Evolutionary conservation across 2,113 vertebrate genomes (phyloP).

Genomic region (Neofelis nebulosa): DNA sequence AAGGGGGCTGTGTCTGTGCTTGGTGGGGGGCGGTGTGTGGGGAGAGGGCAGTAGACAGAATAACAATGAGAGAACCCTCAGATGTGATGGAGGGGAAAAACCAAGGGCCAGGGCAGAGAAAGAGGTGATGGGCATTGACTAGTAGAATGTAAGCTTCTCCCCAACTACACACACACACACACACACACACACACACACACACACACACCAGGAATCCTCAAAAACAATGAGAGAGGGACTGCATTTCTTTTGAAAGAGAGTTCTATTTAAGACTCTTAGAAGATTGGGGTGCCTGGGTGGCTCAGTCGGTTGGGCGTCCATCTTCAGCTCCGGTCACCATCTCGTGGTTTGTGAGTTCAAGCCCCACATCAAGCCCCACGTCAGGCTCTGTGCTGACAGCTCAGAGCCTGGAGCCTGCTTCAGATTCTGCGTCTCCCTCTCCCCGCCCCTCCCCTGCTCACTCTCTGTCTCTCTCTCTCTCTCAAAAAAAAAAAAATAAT

Average conservation of each 20-base stretch:
- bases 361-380: too few species aligned
- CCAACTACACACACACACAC: too few species aligned
- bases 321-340: too few species aligned
- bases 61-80: background rate
- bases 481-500: fast-evolving
- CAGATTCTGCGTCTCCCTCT: too few species aligned
- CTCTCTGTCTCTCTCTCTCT: too few species aligned
- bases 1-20: background rate
- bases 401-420: too few species aligned
- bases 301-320: too few species aligned
- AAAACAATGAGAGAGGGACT: background rate
- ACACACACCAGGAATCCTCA: background rate
- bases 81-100: background rate
- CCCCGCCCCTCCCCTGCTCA: too few species aligned
- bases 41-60: background rate
- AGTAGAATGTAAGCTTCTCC: background rate
- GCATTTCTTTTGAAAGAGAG: background rate
- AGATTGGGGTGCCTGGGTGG: background rate
- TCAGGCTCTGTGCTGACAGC: too few species aligned
- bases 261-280: background rate
- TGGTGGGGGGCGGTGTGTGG: too few species aligned
- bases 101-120: background rate
- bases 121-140: background rate
- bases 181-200: background rate
- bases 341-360: too few species aligned